phyloP scores from a whole-genome alignment of 2,113 vertebrate species.

The Otus sunia region DNA sequence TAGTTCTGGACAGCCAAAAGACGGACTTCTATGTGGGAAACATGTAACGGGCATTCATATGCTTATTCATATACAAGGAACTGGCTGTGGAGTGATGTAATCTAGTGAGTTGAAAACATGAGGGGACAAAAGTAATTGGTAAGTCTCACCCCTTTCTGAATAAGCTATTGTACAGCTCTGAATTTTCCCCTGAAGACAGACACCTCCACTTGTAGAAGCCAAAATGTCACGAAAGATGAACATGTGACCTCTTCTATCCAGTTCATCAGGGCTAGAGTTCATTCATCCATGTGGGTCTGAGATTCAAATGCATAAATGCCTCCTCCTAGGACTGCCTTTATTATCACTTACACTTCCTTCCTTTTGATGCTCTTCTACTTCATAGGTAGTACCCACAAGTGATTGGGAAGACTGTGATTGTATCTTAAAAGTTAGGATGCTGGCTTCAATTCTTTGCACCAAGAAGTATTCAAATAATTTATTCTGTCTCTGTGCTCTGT shows the following conservation, averaged over 20 bases:
- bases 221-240: not conserved
- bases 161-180: not conserved
- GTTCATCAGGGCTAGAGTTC: not conserved
- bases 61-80: not conserved
- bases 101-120: not conserved
- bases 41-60: not conserved
- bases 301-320: not conserved
- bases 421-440: not conserved
- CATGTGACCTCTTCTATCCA: not conserved
- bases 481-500: not conserved
- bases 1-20: not conserved
- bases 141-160: not conserved
- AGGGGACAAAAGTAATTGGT: not conserved
- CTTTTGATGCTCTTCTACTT: not conserved
- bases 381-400: not conserved
- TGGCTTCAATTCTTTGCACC: not conserved
- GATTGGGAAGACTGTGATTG: not conserved
- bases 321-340: not conserved
- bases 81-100: not conserved
- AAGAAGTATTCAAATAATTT: not conserved
- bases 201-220: not conserved
- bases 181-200: not conserved
- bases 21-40: not conserved
- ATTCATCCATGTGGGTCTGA: accelerated
- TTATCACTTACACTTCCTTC: not conserved